Evolutionary conservation across 2,113 vertebrate species (phyloP).

Genomic region (Tapirus terrestris): DNA sequence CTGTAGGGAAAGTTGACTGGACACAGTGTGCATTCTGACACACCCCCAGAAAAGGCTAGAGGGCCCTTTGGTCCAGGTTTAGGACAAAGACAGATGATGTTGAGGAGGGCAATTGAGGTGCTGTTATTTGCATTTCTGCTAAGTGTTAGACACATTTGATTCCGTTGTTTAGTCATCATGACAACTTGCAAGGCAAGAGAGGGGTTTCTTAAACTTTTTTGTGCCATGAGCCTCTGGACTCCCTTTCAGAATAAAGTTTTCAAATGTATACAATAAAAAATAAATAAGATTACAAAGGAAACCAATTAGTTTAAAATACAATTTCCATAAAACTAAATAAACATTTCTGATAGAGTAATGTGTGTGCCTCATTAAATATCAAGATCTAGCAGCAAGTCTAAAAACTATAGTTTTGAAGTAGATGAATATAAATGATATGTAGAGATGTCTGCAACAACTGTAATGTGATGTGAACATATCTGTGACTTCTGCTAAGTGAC

Average conservation of each 20-base stretch:
- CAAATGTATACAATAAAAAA: not conserved
- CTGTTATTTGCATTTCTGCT: not conserved
- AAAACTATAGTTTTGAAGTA: not conserved
- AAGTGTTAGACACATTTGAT: not conserved
- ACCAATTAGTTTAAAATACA: conserved; percentile 51
- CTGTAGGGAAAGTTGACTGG: not conserved
- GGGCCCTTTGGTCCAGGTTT: not conserved
- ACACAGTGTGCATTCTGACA: not conserved
- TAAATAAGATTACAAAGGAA: conserved; percentile 53
- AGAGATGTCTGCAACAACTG: not conserved
- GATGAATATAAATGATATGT: not conserved
- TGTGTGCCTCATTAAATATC: conserved; percentile 1
- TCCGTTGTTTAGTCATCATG: not conserved
- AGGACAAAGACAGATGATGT: not conserved
- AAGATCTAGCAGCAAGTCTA: not conserved
- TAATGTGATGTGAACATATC: not conserved
- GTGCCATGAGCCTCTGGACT: not conserved
- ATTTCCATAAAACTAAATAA: conserved; percentile 52
- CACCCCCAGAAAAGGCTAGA: not conserved
- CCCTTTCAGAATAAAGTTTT: conserved; percentile 36
- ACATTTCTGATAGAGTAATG: not conserved
- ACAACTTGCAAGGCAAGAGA: not conserved
- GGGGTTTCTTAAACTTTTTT: not conserved
- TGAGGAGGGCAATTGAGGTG: not conserved
- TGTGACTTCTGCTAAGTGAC: not conserved